Evolutionary conservation across 1,140 invertebrate species (phyloP), one percentile per base, ranked within the genome.

Genomic region (Pogonomyrmex californicus): DNA sequence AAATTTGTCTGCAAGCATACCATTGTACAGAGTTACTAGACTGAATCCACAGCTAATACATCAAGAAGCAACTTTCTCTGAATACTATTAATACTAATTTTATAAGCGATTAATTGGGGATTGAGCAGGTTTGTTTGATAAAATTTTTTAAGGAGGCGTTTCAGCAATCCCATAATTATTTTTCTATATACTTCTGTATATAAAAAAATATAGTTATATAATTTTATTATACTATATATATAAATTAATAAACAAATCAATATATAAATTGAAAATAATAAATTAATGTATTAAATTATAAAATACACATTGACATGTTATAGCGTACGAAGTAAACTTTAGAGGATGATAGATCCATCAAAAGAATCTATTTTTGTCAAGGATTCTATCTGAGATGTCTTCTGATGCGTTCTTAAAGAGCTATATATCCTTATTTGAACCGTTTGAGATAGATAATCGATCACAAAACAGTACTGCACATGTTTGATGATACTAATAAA

Each of bases 1-100:
- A 97, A 95, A 94, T 97, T 97, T 33, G 94, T 94, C 93, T 96
- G 73, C 17, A 95, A 93, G 33, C 60, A 88, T 79, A 86, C 73
- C 87, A 89, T 88, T 91, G 83, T 90, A 12, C 41, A 17, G 38
- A 79, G 54, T 78, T 91, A 92, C 56, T 86, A 71, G 60, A 88
- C 60, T 89, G 76, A 82, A 68, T 85, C 79, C 68, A n/a, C 47
- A 62, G 60, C 4, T 14, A 66, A 54, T 23, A 23, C 9, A 62
- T 65, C 4, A 56, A 78, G 23, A 12, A n/a, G 36, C 23, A 78
- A 33, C 9, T 51, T 62, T 85, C 54, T 68, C 41, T 68, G 12
- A 38, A 17, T 30, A 49, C 10, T 49, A 49, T 30, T 86, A 62
- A 68, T 63, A 23, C 10, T 62, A 82, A 23, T 47, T 81, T 36